These are phyloP conservation scores for Plagodis pulveraria DNA, from an alignment of 2,888 invertebrate genomes.

Conservation along the genomic window DNA sequence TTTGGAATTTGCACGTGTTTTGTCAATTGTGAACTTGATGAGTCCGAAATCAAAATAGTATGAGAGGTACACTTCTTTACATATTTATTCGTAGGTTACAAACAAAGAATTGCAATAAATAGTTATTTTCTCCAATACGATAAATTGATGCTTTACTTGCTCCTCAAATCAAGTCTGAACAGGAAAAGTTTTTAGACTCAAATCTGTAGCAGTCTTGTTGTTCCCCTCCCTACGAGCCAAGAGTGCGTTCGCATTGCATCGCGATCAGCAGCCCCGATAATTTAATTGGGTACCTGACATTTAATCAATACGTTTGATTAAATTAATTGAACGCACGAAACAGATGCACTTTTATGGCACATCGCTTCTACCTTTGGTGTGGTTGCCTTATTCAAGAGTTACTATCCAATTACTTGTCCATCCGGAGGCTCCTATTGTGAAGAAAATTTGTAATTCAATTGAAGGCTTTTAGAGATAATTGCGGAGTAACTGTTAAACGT, in stretches of 20 bases:
- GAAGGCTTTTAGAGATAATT: slow-evolving; percentile 9
- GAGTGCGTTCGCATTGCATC: slow-evolving; percentile 55
- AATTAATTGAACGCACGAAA: slow-evolving; percentile 74
- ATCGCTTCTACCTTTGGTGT: slow-evolving; percentile 52
- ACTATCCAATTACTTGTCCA: slow-evolving; percentile 35
- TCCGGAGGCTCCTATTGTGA: slow-evolving; percentile 16
- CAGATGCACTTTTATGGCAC: slow-evolving; percentile 71
- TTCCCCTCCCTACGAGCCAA: slow-evolving; percentile 30
- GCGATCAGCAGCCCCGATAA: slow-evolving; percentile 63
- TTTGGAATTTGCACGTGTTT: too few relatives aligned
- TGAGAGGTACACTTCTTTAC: too few relatives aligned
- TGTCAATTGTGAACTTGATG: too few relatives aligned
- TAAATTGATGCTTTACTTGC: too few relatives aligned
- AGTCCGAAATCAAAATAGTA: too few relatives aligned
- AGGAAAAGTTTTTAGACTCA: too few relatives aligned
- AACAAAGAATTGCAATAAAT: too few relatives aligned
- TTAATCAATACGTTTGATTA: slow-evolving; percentile 79
- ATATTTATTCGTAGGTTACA: too few relatives aligned
- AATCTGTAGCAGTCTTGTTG: slow-evolving; percentile 1
- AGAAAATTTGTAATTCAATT: slow-evolving; percentile 8
- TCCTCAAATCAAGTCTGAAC: too few relatives aligned
- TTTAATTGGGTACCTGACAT: slow-evolving; percentile 80
- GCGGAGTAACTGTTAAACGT: not conserved
- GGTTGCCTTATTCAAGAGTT: slow-evolving; percentile 27
- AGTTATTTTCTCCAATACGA: too few relatives aligned